Evolutionary conservation across 2,888 invertebrate genomes (phyloP), one percentile per base, ranked within the genome.

Genomic region (Cheilosia urbana): DNA sequence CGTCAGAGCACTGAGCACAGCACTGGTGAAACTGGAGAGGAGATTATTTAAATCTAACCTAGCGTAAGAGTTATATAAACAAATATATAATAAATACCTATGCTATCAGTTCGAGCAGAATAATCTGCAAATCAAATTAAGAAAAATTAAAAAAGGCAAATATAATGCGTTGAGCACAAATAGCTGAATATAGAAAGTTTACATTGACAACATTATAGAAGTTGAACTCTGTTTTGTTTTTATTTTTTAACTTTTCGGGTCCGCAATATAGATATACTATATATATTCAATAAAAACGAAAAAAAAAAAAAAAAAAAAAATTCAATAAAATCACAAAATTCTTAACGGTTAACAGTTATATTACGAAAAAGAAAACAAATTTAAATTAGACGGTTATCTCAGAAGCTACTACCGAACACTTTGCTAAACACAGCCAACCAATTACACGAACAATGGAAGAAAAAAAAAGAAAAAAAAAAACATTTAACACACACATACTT

Each of bases 401-500:
- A 63, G 68, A 66, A 71, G 34, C 27, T 27, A 27, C 47, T 60
- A 45, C 51, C 72, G 57, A 78, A 34, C 53, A 73, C 49, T n/a
- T 76, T 51, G 58, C 49, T 58, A 60, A 65, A 65, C n/a, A 37
- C 58, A 58, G 3, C 15, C 1, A 34, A 69, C 57, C 27, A 62
- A 40, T 13, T 24, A 72, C 42, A 40, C 17, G 42, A 19, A 65
- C 19, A n/a, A 66, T 19, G n/a, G 49, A 42, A 51, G 19, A 27
- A 27, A 27, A 27, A 27, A 27, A 27, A 27, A 58, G n/a, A n/a
- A n/a, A 2, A 24, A 27, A 27, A 27, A 58, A 49, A 76, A 30
- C 66, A 60, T 63, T 62, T 73, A 21, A 51, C 47, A 60, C 69
- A 82, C 55, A 84, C 55, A 84, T 51, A 75, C 77, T 77, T 81